Base-by-base conservation (phyloP, 2,888 invertebrate species). In the Eulithis testata region DNA sequence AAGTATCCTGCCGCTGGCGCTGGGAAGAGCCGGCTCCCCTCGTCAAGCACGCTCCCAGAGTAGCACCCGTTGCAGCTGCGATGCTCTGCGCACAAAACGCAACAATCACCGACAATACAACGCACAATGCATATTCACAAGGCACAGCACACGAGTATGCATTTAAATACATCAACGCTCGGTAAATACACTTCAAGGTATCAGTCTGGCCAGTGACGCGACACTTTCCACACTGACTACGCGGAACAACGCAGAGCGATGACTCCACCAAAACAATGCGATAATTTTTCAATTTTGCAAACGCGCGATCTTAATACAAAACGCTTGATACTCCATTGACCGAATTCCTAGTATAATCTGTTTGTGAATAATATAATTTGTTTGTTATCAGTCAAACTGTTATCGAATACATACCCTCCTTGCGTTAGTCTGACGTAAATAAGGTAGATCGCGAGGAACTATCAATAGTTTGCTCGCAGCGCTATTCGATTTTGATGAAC, bases 11-110 rank as follows among this genome's bases (percentile, higher is more conserved):
- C 81, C 94, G 92, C 87, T 94, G 94, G 78, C 94, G 94, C 83
- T 94, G 94, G 77, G 94, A 90, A 86, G 91, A 87, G 82, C 86
- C 87, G 81, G 93, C 93, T 86, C 94, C 94, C 83, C 91, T 85
- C 89, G 93, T 91, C 89, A 93, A 80, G 88, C 93, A 92, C 88
- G 93, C 93, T 81, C 93, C 93, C 93, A 93, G 90, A 76, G 91
- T 92, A 86, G 92, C 91, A 84, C 93, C 92, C 92, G 93, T 92
- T 73, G 93, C 93, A 90, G 93, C 93, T 76, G 93, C 93, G 86
- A 93, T 91, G 80, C 93, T 93, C 93, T 92, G 77, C 67, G 69
- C 74, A 80, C 71, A 73, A 65, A 75, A 66, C 68, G 65, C 69
- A 71, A 70, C 69, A 60, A 65, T 67, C 53, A 73, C 60, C 60